A percentile compares a stretch with the other conserved stretches of the same genome.
Conservation (phyloP, 92 coral and sea anemone genomes). For the Palythoa heliodiscus region DNA sequence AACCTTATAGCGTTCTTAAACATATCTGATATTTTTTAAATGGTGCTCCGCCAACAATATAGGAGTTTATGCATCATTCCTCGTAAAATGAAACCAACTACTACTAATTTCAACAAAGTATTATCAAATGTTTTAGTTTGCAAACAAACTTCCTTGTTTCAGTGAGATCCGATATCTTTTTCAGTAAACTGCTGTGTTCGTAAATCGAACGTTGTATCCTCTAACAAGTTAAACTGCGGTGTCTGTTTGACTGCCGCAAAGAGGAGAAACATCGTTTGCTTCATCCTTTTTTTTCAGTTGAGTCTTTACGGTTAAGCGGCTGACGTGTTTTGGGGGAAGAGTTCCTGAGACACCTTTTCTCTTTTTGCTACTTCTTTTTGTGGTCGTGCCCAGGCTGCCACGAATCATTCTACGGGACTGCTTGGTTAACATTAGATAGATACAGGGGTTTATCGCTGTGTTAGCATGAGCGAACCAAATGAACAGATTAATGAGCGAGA, state of each 20-base stretch:
- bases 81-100: too few species aligned
- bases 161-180: too few species aligned
- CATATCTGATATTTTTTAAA: too few species aligned
- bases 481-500: constrained; percentile 26
- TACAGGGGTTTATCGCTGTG: constrained; percentile 74
- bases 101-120: too few species aligned
- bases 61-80: too few species aligned
- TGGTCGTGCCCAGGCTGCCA: constrained; percentile 14
- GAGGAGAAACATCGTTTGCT: constrained; percentile 7
- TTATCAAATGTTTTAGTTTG: too few species aligned
- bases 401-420: constrained; percentile 60
- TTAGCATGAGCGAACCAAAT: constrained; percentile 65
- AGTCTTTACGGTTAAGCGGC: constrained; percentile 2
- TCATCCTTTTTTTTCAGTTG: constrained; percentile 17
- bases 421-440: constrained; percentile 75
- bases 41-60: too few species aligned
- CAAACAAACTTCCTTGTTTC: too few species aligned
- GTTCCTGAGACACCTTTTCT: constrained; percentile 3
- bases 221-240: constrained; percentile 18
- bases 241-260: constrained; percentile 25
- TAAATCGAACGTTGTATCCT: not conserved
- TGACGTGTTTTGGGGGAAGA: constrained; percentile 9
- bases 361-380: not conserved
- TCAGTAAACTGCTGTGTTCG: too few species aligned
- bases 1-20: too few species aligned